Conservation (phyloP, 2,888 invertebrate genomes). For the Isoperla grammatica region DNA sequence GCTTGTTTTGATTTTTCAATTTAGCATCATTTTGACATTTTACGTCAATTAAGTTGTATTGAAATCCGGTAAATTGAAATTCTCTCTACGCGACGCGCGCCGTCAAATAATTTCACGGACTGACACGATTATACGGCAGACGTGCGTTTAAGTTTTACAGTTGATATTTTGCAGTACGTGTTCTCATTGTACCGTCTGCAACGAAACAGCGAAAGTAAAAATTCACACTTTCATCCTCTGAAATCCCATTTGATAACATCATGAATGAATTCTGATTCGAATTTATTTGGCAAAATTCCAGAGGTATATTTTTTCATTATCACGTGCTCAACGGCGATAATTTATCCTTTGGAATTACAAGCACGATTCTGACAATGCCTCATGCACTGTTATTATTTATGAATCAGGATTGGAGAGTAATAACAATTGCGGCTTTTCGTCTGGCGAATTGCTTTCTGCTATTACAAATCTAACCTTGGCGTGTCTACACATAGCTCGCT, state of each 20-base stretch:
- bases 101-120: neutral
- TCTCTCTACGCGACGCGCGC: slow-evolving; percentile 1
- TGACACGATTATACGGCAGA: neutral
- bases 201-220: too few species aligned
- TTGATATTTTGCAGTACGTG: too few species aligned
- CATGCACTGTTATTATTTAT: slow-evolving; percentile 6
- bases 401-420: slow-evolving; percentile 7
- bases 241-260: too few species aligned
- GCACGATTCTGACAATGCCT: neutral
- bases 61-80: slow-evolving; percentile 11
- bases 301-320: too few species aligned
- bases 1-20: slow-evolving; percentile 1
- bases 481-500: neutral
- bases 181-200: too few species aligned
- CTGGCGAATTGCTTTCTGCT: neutral
- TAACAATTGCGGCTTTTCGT: slow-evolving; percentile 6
- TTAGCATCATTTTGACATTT: slow-evolving; percentile 1
- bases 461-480: slow-evolving; percentile 9
- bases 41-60: slow-evolving; percentile 3
- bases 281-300: too few species aligned
- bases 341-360: too few species aligned
- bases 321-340: too few species aligned
- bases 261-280: too few species aligned
- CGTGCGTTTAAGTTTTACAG: too few species aligned
- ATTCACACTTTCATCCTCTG: too few species aligned